Conservation (phyloP, 1,140 invertebrate genomes). For the Gerris buenoi region DNA sequence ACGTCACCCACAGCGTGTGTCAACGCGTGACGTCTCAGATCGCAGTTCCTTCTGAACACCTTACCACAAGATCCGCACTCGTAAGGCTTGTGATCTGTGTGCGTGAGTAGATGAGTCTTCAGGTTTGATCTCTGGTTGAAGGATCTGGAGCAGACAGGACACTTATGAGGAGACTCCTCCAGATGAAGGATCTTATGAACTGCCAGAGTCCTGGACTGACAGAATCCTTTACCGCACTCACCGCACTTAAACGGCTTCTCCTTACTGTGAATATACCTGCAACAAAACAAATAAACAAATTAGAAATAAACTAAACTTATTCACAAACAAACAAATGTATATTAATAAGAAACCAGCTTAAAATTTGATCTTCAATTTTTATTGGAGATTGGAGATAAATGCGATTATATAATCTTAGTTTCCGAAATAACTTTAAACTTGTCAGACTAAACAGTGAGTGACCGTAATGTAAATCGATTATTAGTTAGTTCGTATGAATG, state of each 20-base stretch:
- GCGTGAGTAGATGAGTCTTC: conserved; percentile 85
- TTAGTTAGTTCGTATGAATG: too few relatives aligned
- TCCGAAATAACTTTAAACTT: too few relatives aligned
- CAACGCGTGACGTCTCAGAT: conserved; percentile 63
- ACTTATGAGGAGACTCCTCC: conserved; percentile 84
- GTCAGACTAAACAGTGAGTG: too few relatives aligned
- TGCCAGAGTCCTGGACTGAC: conserved; percentile 80
- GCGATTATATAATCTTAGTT: too few relatives aligned
- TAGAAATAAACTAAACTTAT: too few relatives aligned
- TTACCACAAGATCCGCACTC: conserved; percentile 81
- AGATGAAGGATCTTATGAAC: conserved; percentile 86
- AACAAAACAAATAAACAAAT: conserved; percentile 27
- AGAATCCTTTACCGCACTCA: conserved; percentile 92
- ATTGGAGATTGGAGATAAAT: too few relatives aligned
- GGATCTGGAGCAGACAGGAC: conserved; percentile 70
- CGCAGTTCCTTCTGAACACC: conserved; percentile 71
- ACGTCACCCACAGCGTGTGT: conserved; percentile 73
- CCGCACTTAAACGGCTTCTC: conserved; percentile 94
- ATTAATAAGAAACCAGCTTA: too few relatives aligned
- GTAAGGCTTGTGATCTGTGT: conserved; percentile 88
- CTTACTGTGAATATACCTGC: conserved; percentile 90
- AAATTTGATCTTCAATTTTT: too few relatives aligned
- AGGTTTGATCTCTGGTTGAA: conserved; percentile 86
- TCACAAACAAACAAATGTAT: too few relatives aligned
- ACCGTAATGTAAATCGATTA: too few relatives aligned